Base-by-base conservation (phyloP, 2,888 invertebrate genomes). In the Rutpela maculata region DNA sequence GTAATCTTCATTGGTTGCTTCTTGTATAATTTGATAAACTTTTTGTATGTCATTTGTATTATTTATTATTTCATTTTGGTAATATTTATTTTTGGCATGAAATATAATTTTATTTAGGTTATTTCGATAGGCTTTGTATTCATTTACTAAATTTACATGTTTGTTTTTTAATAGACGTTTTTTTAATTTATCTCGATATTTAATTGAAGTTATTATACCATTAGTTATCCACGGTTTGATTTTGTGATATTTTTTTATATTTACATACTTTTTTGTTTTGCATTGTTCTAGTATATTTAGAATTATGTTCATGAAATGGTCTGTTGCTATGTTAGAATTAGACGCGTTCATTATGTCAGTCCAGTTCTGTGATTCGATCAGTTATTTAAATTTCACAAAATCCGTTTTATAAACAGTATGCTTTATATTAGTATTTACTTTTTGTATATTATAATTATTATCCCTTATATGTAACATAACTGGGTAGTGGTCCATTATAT, bases 191-290 rank as follows among this genome's bases (percentile, higher is more conserved):
- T 71, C 71, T 60, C 60, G 57, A 31, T 71, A 11, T 18, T 60
- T 19, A 17, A 71, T 71, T 1, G 71, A 59, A 38, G 26, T 71
- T 18, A 71, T 71, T 57, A 59, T 60, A n/a, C 60, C 71, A 19
- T 71, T 31, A 35, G 59, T 71, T 59, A 71, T 71, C 71, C 71
- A 71, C 31, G 59, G 56, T 19, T 71, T 71, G 38, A 71, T 26
- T 26, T 26, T 26, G 22, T 26, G 22, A 26, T 26, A 26, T 26
- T 26, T 26, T 26, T 26, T 26, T 26, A 26, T 26, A 26, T 26
- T 26, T 26, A 26, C 22, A 26, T 26, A 26, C 22, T 26, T 26
- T 26, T 26, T 26, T 26, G 22, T 26, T 26, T 26, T 26, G 4
- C 22, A 26, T 26, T 26, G 22, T 4, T 26, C 22, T 3, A 26